Conservation (phyloP, 2,888 invertebrate species). For the Hirtodrosophila confusa region DNA sequence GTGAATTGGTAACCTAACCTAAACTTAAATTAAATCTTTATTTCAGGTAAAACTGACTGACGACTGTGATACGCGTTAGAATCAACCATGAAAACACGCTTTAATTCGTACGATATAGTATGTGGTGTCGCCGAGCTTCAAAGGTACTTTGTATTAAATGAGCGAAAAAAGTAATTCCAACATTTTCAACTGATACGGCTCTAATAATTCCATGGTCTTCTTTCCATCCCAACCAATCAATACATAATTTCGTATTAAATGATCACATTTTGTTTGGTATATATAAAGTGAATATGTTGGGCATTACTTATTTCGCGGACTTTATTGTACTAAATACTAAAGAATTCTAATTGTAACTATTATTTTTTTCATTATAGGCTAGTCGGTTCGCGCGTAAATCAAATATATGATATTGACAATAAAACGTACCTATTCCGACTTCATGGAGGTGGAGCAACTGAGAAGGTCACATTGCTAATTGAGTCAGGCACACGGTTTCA, state of each 20-base stretch:
- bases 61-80: slow-evolving; percentile 7
- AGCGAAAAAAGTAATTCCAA: too few relatives aligned
- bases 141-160: slow-evolving; percentile 86
- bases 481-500: slow-evolving; percentile 98
- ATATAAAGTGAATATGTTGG: too few relatives aligned
- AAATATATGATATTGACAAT: slow-evolving; percentile 98
- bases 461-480: slow-evolving; percentile 92
- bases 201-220: too few relatives aligned
- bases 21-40: neutral
- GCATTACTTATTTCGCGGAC: too few relatives aligned
- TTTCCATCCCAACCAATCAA: too few relatives aligned
- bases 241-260: too few relatives aligned
- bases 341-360: too few relatives aligned
- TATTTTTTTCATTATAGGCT: slow-evolving; percentile 85
- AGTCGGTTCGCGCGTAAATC: slow-evolving; percentile 96
- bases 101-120: slow-evolving; percentile 96
- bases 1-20: too few relatives aligned
- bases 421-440: slow-evolving; percentile 96
- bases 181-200: too few relatives aligned
- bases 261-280: too few relatives aligned
- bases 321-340: too few relatives aligned
- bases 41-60: slow-evolving; percentile 68
- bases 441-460: slow-evolving; percentile 93
- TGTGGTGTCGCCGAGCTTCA: slow-evolving; percentile 95
- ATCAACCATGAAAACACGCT: slow-evolving; percentile 94